Evolutionary conservation across 2,888 invertebrate genomes (phyloP).

Genomic region (Andrena haemorrhoa): DNA sequence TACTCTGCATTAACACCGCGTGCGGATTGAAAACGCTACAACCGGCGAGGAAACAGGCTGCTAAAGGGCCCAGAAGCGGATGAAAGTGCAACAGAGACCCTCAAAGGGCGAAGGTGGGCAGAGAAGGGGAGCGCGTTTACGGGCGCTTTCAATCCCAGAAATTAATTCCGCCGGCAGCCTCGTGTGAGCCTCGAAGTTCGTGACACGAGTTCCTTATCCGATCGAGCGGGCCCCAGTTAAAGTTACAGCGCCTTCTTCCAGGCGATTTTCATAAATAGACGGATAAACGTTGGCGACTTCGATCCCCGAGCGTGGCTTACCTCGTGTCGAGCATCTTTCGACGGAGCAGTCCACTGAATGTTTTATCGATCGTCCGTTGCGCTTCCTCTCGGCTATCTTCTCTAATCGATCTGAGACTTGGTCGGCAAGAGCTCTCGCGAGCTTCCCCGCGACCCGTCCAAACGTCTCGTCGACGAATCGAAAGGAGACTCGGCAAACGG

Average conservation of each 20-base stretch:
- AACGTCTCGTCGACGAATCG: not conserved
- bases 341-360: not conserved
- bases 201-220: slow-evolving; percentile 50
- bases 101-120: not conserved
- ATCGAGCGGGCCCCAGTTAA: slow-evolving; percentile 11
- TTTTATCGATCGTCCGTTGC: not conserved
- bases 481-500: not conserved
- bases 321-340: not conserved
- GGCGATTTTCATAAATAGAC: slow-evolving; percentile 13
- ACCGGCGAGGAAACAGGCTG: slow-evolving; percentile 15
- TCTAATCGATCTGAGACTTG: not conserved
- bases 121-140: slow-evolving; percentile 19
- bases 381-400: no score
- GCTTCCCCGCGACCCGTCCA: not conserved
- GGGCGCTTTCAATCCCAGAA: slow-evolving; percentile 50
- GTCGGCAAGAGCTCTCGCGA: not conserved
- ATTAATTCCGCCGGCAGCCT: slow-evolving; percentile 40
- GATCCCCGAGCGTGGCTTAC: not conserved
- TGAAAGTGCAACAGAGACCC: not conserved
- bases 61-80: slow-evolving; percentile 15
- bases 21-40: slow-evolving; percentile 50
- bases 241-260: not conserved
- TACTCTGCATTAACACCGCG: slow-evolving; percentile 61
- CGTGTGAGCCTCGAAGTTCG: slow-evolving; percentile 34
- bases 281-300: not conserved